Base-by-base conservation (phyloP, 2,888 invertebrate species). In the Steinernema hermaphroditum region DNA sequence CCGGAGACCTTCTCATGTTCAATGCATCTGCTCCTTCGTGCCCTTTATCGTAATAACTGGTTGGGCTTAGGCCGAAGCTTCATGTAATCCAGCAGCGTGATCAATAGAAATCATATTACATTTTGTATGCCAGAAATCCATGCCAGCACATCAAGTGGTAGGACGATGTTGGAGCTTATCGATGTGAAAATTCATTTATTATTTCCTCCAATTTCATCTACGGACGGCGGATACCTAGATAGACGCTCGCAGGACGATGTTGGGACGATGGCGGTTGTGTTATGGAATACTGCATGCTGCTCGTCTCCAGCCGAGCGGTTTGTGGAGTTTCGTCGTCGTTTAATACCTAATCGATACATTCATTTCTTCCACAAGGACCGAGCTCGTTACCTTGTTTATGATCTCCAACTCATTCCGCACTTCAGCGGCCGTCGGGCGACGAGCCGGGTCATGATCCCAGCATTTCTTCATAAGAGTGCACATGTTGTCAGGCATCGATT, bases 361-460 rank as follows among this genome's bases (percentile, higher is more conserved):
- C 19, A 14, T 8, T 8, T 14, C 2, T 24, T 6, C 22, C 22
- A 54, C 22, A 8, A 41, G 37, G 22, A 50, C 22, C 9, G n/a
- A n/a, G n/a, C n/a, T n/a, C n/a, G n/a, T n/a, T n/a, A 74, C 76
- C 69, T 71, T 75, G 72, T 75, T 76, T 41, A 80, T 57, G 16
- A 73, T 76, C 22, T 81, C 81, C n/a, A 81, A 68, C 69, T 72
- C 72, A 57, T 75, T 74, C 27, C 80, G 74, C 16, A 82, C 62
- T 46, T 77, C 76, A 16, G 75, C 62, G 2, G 82, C 78, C 0
- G 75, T 78, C 16, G 81, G 83, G 27, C 83, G 73, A 32, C 76
- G 72, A 1, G 72, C 50, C n/a, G 82, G 72, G 32, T 80, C 76
- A 49, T 80, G 80, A 72, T 78, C 74, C 80, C 83, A 82, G 32